Base-by-base conservation (phyloP, 2,113 vertebrate genomes). In the Caloenas nicobarica region DNA sequence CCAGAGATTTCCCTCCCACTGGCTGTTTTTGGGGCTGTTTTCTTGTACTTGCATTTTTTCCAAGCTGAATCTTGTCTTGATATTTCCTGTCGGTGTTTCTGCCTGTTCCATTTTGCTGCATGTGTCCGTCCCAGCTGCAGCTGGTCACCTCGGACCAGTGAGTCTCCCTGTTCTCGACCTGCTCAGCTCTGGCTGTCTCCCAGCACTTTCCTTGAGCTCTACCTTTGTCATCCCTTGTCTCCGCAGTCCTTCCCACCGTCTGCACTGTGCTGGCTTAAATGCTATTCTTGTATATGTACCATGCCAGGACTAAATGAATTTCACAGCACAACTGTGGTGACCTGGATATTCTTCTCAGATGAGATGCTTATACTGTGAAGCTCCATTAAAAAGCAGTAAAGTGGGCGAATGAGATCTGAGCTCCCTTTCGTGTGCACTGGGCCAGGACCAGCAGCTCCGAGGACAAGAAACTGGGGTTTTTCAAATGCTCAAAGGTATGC, bases 41-140 rank as follows among this genome's bases (percentile, higher is more conserved):
- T 26, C 26, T 91, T 61, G 28, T 56, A 58, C n/a, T 78, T 90
- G 62, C 34, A 77, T 62, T 95, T 95, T 82, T 95, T 65, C 42
- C 44, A 85, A 65, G 46, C 54, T 86, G 87, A 85, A 46, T 93
- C 46, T 71, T 22, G 3, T 89, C 57, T 78, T 89, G 74, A 16
- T 95, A 58, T 68, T 96, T 96, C 79, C 65, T 86, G 69, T 48
- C 69, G n/a, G 21, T 85, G 44, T 91, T 96, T 71, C 42, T 94
- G 74, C 58, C 62, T 3, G 5, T 56, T 87, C 46, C 34, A 29
- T 44, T 82, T 92, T 65, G 57, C 76, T 71, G 72, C 66, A 9
- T 28, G 2, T 0, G 0, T 61, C 62, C 57, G 33, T 61, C 77
- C 58, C 3, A 10, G 54, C 56, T 80, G 44, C 73, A 76, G 50